Evolutionary conservation across 2,113 vertebrate species (phyloP), one percentile per base, ranked within the genome.

Genomic region (Pelusios castaneus): DNA sequence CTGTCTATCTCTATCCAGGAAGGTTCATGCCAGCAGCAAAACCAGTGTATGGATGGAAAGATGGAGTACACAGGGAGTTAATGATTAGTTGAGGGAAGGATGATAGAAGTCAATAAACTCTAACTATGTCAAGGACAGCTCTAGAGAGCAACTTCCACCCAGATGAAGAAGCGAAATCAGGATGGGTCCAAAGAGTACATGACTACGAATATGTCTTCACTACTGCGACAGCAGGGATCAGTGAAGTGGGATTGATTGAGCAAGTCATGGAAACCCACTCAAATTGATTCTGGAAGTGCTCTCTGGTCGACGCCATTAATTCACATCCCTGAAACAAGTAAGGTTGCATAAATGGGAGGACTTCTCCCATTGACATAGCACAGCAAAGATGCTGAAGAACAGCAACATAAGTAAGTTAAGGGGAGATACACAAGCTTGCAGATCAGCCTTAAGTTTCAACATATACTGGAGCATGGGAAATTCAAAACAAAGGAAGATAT

Each of bases 401-500:
- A 14, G 13, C 51, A 52, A 52, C 51, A 16, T 17, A 52, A 52
- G 51, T 52, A 52, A 52, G 47, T 10, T 10, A 47, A 47, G 47
- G 47, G 10, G 47, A 47, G 47, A 47, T 47, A 47, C 10, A 47
- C 47, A 47, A 47, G 47, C 47, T 47, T 52, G 51, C 14, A 52
- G 51, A 17, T 5, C 14, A 52, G 5, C 51, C 51, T 16, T 52
- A 52, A 52, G 51, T 52, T 52, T 52, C 13, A 52, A 52, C 51
- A 52, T 52, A 52, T 3, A 67, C 13, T 58, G 55, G 10, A 54
- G 10, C 38, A 56, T 16, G 2, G 13, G 24, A 1, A 81, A 49
- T 10, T 27, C 2, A 34, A 8, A 85, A 25, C 10, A 79, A 43
- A 0, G 1, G 22, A 70, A 5, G 13, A 6, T 25, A 87, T 29